Conservation (phyloP, 1,140 invertebrate species). For the Parasteatoda tepidariorum region DNA sequence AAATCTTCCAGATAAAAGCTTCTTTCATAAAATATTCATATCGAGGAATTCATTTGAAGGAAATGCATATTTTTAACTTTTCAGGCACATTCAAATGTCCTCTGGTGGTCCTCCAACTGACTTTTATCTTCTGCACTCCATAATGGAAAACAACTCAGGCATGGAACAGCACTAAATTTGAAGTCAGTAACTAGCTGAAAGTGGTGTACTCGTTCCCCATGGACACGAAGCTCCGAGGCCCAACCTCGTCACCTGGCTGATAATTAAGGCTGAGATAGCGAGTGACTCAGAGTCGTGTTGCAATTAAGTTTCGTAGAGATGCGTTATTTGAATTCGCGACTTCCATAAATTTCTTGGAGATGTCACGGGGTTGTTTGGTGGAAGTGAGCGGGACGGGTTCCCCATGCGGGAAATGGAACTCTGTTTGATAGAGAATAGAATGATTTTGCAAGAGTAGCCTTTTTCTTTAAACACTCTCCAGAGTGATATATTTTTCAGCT, state of each 20-base stretch:
- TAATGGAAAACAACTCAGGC: conserved; percentile 24
- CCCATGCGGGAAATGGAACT: no score
- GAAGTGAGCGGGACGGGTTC: no score
- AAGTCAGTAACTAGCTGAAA: no score
- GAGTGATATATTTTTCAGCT: neutral
- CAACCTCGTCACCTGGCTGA: conserved; percentile 37
- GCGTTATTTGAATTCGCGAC: conserved; percentile 18
- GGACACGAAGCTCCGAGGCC: neutral
- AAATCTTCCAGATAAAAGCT: neutral
- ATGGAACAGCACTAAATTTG: conserved; percentile 3
- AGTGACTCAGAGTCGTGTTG: conserved; percentile 9
- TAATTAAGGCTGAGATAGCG: conserved; percentile 28
- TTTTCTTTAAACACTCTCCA: neutral
- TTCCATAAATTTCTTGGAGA: conserved; percentile 25
- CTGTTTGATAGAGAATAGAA: neutral
- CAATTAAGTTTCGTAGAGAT: conserved; percentile 31
- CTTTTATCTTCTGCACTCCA: neutral
- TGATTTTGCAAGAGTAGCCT: neutral
- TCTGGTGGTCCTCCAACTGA: neutral
- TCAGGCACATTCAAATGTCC: neutral
- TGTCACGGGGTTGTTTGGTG: no score
- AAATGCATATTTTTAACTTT: neutral
- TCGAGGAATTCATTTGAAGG: neutral
- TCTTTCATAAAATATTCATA: neutral
- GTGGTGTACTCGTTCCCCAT: neutral